Conservation (phyloP, 2,888 invertebrate species). For the Apomyelois bistriatella region DNA sequence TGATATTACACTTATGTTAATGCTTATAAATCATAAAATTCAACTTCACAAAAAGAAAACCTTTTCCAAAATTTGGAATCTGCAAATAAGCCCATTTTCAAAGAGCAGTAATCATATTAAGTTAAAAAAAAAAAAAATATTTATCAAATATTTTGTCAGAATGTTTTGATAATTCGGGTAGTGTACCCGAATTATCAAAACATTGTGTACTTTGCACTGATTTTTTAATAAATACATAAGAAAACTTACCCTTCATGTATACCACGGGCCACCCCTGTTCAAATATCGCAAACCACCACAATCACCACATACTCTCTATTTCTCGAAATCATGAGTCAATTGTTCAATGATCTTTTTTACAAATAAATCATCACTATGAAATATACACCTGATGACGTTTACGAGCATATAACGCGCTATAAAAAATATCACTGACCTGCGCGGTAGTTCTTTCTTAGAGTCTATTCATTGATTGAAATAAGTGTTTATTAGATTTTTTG, state of each 20-base stretch:
- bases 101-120: no score
- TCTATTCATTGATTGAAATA: conserved; percentile 32
- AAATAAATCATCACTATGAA: conserved; percentile 32
- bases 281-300: conserved; percentile 28
- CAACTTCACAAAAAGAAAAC: no score
- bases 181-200: neutral
- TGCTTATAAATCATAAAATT: no score
- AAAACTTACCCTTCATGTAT: conserved; percentile 72
- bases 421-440: conserved; percentile 20
- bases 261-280: conserved; percentile 41
- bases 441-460: conserved; percentile 25
- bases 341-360: conserved; percentile 35
- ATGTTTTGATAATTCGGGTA: no score
- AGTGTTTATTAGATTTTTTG: conserved; percentile 33
- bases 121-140: no score
- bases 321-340: conserved; percentile 40
- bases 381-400: conserved; percentile 30
- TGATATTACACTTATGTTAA: no score
- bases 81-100: no score
- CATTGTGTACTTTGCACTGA: conserved; percentile 7
- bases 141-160: no score
- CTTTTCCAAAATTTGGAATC: no score
- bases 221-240: conserved; percentile 22
- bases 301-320: conserved; percentile 40
- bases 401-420: conserved; percentile 16